These are phyloP conservation scores for Monopterus albus DNA, from an alignment of 2,113 vertebrate genomes.

Conservation along the genomic window DNA sequence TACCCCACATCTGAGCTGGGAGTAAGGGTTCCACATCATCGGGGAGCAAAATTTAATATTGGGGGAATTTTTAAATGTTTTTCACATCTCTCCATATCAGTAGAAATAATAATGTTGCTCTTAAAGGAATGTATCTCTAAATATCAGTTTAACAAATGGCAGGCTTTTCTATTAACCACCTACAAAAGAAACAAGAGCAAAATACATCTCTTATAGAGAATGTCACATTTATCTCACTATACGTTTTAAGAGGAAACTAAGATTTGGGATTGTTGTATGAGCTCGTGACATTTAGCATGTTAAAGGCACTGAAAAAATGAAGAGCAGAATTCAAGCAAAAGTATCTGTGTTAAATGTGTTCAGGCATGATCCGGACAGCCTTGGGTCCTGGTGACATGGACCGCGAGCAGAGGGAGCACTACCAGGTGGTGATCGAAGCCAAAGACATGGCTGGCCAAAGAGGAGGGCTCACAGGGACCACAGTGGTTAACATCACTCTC, in stretches of 20 bases:
- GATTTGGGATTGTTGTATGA: not conserved
- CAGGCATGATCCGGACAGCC: conserved; percentile 95
- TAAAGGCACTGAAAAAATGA: not conserved
- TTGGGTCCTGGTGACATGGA: conserved; percentile 91
- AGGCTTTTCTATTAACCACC: not conserved
- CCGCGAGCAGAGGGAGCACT: conserved; percentile 91
- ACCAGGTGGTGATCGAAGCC: conserved; percentile 96
- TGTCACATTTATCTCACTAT: not conserved
- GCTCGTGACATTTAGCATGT: not conserved
- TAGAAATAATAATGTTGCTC: too few relatives aligned
- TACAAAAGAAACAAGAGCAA: not conserved
- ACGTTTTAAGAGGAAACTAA: not conserved
- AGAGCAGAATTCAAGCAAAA: not conserved
- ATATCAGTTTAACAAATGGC: not conserved
- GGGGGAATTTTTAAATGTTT: too few relatives aligned
- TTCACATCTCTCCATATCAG: too few relatives aligned
- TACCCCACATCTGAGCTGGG: too few relatives aligned
- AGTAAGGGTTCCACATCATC: too few relatives aligned
- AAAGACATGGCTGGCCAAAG: conserved; percentile 98
- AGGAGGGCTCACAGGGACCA: conserved; percentile 91
- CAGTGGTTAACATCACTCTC: conserved; percentile 90
- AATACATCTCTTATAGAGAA: not conserved
- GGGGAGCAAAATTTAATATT: too few relatives aligned
- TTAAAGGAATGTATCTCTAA: too few relatives aligned
- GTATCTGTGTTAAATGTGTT: not conserved